Evolutionary conservation across 2,888 invertebrate genomes (phyloP).

Genomic region (Tetrapedia diversipes): DNA sequence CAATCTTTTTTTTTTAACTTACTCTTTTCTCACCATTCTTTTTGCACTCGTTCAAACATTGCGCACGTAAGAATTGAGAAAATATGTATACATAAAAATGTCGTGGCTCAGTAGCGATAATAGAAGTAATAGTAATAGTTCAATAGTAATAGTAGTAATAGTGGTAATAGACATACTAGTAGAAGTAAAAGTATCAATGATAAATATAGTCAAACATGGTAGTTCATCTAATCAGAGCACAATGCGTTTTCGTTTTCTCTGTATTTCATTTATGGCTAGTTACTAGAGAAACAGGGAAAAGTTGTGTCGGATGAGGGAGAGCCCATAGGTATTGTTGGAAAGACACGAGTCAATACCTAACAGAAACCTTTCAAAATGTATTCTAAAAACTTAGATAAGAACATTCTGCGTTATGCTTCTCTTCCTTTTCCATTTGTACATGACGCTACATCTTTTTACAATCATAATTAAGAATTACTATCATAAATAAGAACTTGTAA

Average conservation of each 20-base stretch:
- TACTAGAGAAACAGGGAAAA: slow-evolving; percentile 62
- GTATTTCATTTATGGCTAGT: slow-evolving; percentile 63
- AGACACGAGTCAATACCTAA: slow-evolving; percentile 68
- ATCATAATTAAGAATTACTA: slow-evolving; percentile 75
- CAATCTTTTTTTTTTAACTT: slow-evolving; percentile 24
- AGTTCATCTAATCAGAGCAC: slow-evolving; percentile 61
- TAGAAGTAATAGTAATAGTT: slow-evolving; percentile 71
- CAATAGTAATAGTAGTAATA: slow-evolving; percentile 69
- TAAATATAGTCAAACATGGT: slow-evolving; percentile 68
- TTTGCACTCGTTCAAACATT: slow-evolving; percentile 53
- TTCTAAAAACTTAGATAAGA: slow-evolving; percentile 73
- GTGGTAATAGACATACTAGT: slow-evolving; percentile 67
- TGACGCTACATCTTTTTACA: slow-evolving; percentile 70
- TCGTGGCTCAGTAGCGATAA: slow-evolving; percentile 66
- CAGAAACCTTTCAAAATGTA: slow-evolving; percentile 64
- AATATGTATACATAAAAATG: slow-evolving; percentile 70
- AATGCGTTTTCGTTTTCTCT: slow-evolving; percentile 52
- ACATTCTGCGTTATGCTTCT: slow-evolving; percentile 67
- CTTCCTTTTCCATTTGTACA: slow-evolving; percentile 72
- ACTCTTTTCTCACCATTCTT: slow-evolving; percentile 26
- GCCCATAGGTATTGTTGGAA: slow-evolving; percentile 59
- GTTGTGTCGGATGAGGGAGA: slow-evolving; percentile 33
- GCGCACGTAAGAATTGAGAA: slow-evolving; percentile 68
- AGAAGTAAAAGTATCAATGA: slow-evolving; percentile 69
- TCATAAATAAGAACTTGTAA: slow-evolving; percentile 81